Evolutionary conservation across 2,888 invertebrate species (phyloP).

Genomic region (Cephus spinipes): DNA sequence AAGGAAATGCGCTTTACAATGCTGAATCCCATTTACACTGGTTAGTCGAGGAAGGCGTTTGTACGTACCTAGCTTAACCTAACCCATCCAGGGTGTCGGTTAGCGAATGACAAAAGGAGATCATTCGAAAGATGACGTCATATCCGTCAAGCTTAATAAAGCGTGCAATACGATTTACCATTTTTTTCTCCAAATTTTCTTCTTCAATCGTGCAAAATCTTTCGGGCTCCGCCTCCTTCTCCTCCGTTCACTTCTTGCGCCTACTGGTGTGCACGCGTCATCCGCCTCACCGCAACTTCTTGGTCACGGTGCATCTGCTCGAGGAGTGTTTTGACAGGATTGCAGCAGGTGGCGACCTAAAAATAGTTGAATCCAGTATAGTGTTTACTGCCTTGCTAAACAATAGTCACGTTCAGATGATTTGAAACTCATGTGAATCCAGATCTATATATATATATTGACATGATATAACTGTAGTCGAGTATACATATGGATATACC

Average conservation of each 20-base stretch:
- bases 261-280: background rate
- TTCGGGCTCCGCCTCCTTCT: background rate
- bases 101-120: background rate
- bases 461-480: no score
- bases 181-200: background rate
- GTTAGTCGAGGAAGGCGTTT: background rate
- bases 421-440: background rate
- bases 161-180: slow-evolving; percentile 9
- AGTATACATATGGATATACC: background rate
- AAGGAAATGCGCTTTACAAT: background rate
- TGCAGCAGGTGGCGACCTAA: background rate
- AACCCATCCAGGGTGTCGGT: background rate
- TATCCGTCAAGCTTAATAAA: background rate
- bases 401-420: background rate
- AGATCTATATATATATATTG: background rate
- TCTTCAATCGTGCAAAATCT: background rate
- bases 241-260: background rate
- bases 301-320: background rate
- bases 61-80: background rate
- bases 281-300: background rate
- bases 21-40: background rate
- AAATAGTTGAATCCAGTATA: background rate
- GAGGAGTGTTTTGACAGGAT: background rate
- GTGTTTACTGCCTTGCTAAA: background rate
- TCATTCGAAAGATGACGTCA: background rate